phyloP scores from a whole-genome alignment of 1,140 invertebrate species.

The Hesperophylax magnus region DNA sequence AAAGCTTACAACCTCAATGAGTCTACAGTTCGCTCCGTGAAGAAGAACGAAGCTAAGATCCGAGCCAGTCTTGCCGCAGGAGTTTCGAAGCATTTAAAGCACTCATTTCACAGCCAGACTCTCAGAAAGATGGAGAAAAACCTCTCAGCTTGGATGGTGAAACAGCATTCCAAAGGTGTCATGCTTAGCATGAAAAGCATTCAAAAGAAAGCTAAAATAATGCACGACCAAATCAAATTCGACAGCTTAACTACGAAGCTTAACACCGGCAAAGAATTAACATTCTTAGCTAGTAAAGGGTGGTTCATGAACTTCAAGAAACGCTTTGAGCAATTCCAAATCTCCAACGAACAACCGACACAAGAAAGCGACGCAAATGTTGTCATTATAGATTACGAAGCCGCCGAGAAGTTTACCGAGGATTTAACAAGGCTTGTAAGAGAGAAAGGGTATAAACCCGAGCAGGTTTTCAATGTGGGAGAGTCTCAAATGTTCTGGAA shows the following conservation, averaged over 20 bases:
- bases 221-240: constrained; percentile 14
- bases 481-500: constrained; percentile 35
- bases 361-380: not conserved
- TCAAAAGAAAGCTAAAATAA: constrained; percentile 11
- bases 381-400: constrained; percentile 14
- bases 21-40: constrained; percentile 12
- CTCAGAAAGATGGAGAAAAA: constrained; percentile 18
- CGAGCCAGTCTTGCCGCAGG: constrained; percentile 15
- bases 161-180: constrained; percentile 5
- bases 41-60: constrained; percentile 12
- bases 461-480: constrained; percentile 14
- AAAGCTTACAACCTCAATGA: constrained; percentile 26
- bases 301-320: constrained; percentile 35
- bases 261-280: not conserved
- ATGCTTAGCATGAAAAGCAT: not conserved
- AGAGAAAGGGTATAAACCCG: constrained; percentile 17
- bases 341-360: not conserved
- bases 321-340: constrained; percentile 6
- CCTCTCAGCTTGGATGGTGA: not conserved
- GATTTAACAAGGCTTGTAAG: constrained; percentile 13
- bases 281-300: constrained; percentile 29
- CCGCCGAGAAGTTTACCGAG: constrained; percentile 2
- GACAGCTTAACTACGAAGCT: not conserved
- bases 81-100: constrained; percentile 12
- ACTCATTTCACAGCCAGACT: not conserved